Base-by-base conservation (phyloP, 2,888 invertebrate genomes). In the Andrena fulva region DNA sequence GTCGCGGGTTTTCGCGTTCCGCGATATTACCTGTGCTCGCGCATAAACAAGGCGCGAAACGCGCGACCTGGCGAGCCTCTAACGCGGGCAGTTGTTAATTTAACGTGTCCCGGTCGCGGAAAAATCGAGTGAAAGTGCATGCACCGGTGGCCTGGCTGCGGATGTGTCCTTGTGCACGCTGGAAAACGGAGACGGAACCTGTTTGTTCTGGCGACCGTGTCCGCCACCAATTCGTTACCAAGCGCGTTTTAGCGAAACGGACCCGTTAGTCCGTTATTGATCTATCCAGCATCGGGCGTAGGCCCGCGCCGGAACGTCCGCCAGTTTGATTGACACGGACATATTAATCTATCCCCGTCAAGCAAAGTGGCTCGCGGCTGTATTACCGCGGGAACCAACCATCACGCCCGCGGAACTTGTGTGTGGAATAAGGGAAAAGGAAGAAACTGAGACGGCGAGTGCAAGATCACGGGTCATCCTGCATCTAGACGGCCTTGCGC, bases 101-200 rank as follows among this genome's bases (percentile, higher is more conserved):
- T 74, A 27, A 54, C 68, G 76, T 52, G 71, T 50, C 68, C 31
- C 48, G 50, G 6, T 10, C n/a, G n/a, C 20, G 80, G 79, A 82
- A 84, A 83, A 79, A 83, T 73, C 29, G 12, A 63, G 76, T 71
- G 76, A 80, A 78, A 84, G 70, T 84, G 77, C 59, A 33, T 77
- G 73, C 70, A 56, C 33, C 29, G 3, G 20, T 64, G 54, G 79
- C 72, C 64, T 62, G 77, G 50, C 50, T 31, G 62, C 75, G 71
- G 77, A 73, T 66, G 74, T 77, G 85, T 80, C 78, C 85, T 85
- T 86, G 77, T 52, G 66, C 79, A 24, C 42, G 54, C n/a, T 70
- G 85, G 75, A 76, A 86, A 86, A 85, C 75, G 56, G 64, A 72
- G 68, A 35, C 69, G 76, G 80, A 76, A 76, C 77, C 74, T 62